Evolutionary conservation across 1,140 invertebrate genomes (phyloP), one percentile per base, ranked within the genome.

Genomic region (Teleopsis dalmanni): DNA sequence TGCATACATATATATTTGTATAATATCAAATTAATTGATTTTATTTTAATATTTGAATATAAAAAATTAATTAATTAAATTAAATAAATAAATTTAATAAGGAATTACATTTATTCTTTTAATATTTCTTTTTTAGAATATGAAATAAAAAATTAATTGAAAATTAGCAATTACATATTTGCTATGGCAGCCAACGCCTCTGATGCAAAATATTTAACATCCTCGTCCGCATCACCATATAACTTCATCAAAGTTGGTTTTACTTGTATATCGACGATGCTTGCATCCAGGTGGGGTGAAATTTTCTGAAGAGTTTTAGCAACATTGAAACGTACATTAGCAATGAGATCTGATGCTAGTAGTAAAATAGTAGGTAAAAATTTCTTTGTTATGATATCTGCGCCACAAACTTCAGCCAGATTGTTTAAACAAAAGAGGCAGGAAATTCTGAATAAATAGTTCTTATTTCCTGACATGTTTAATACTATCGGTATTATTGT

Each of bases 291-390:
- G 64, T 85, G 85, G 29, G 93, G 89, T 48, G 91, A 90, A 70
- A 99, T 90, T 65, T 89, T 91, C 63, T 95, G 91, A 49, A 99
- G 72, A 16, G 95, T 96, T 75, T 99, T 99, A 21, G 96, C 97
- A 47, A 99, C 96, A 74, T 99, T 99, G 75, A 99, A 99, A 57
- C 96, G 81, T 11, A 99, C 97, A 77, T 99, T 99, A 45, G 97
- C 91, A 21, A 99, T 95, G 65, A 87, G 88, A 73, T 99, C 97
- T 56, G 81, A 82, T 5, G 94, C 91, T 82, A 99, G 88, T 51
- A 81, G 78, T 48, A 97, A 71, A 3, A 99, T 91, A n/a, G 93
- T 98, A 13, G 96, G 96, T 55, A 99, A 77, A 69, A 99, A 82
- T 3, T 91, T 78, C 72, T 91, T 86, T 25, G 86, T 86, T 1